Evolutionary conservation across 2,113 vertebrate genomes (phyloP).

Genomic region (Lepus americanus): DNA sequence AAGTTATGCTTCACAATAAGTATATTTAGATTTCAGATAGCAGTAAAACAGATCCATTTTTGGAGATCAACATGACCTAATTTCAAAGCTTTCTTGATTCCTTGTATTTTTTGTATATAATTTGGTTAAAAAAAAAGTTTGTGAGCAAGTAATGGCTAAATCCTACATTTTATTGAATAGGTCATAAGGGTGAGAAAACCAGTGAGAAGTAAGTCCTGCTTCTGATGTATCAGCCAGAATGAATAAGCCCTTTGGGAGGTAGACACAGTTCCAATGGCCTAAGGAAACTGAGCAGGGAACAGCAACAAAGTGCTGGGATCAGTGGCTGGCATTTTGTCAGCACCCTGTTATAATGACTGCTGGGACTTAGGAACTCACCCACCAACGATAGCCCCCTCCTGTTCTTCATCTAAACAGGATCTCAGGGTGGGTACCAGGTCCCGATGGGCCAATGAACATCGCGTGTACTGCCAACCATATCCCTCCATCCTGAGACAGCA

Average conservation of each 20-base stretch:
- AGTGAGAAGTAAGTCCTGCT: not conserved
- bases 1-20: not conserved
- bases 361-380: not conserved
- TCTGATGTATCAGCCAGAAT: not conserved
- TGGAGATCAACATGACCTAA: not conserved
- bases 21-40: slow-evolving; percentile 4
- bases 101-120: not conserved
- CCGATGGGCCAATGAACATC: not conserved
- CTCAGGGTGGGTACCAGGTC: not conserved
- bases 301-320: not conserved
- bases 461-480: not conserved
- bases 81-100: not conserved
- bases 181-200: not conserved
- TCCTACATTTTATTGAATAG: not conserved
- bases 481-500: not conserved
- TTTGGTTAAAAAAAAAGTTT: not conserved
- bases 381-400: not conserved
- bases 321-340: not conserved
- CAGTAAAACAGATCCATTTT: slow-evolving; percentile 17
- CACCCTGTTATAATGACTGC: not conserved
- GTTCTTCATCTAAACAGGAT: not conserved
- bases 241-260: not conserved
- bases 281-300: not conserved
- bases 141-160: not conserved
- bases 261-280: not conserved